phyloP scores from a whole-genome alignment of 2,888 invertebrate species.

The Dioctria linearis region DNA sequence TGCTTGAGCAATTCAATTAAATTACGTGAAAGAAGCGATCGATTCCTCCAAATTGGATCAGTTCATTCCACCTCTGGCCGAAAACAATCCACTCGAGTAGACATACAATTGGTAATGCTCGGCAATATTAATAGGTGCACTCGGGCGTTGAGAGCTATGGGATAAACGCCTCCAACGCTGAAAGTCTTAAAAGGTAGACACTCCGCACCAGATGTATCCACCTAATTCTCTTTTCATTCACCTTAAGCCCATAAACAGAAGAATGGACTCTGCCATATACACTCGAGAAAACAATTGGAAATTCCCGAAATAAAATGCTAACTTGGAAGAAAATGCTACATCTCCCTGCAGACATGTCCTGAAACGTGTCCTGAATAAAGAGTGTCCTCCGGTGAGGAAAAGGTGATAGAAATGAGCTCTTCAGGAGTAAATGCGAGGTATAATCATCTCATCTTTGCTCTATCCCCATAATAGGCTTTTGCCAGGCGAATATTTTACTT shows the following conservation, averaged over 20 bases:
- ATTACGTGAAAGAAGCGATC: not conserved
- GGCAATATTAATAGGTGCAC: slow-evolving; percentile 15
- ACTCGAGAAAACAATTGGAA: slow-evolving; percentile 47
- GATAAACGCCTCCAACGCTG: slow-evolving; percentile 9
- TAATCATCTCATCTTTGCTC: slow-evolving; percentile 32
- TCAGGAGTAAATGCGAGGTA: slow-evolving; percentile 9
- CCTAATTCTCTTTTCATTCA: slow-evolving; percentile 48
- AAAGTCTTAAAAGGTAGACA: slow-evolving; percentile 34
- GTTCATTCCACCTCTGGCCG: slow-evolving; percentile 23
- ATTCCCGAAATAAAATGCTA: slow-evolving; percentile 47
- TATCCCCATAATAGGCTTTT: slow-evolving; percentile 40
- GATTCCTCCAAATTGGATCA: slow-evolving; percentile 5
- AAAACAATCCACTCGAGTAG: slow-evolving; percentile 24
- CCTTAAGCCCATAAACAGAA: slow-evolving; percentile 33
- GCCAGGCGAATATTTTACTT: not conserved
- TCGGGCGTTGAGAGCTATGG: slow-evolving; percentile 6
- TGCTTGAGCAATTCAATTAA: slow-evolving; percentile 28
- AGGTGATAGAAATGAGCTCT: slow-evolving; percentile 15
- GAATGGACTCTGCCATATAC: slow-evolving; percentile 34
- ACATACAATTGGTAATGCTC: not conserved
- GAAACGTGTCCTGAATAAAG: slow-evolving; percentile 44
- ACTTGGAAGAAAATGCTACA: slow-evolving; percentile 41
- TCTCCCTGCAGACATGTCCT: slow-evolving; percentile 42
- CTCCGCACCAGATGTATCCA: slow-evolving; percentile 51
- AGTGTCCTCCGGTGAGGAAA: not conserved